Evolutionary conservation across 2,888 invertebrate species (phyloP), one percentile per base, ranked within the genome.

Genomic region (Mantis religiosa): DNA sequence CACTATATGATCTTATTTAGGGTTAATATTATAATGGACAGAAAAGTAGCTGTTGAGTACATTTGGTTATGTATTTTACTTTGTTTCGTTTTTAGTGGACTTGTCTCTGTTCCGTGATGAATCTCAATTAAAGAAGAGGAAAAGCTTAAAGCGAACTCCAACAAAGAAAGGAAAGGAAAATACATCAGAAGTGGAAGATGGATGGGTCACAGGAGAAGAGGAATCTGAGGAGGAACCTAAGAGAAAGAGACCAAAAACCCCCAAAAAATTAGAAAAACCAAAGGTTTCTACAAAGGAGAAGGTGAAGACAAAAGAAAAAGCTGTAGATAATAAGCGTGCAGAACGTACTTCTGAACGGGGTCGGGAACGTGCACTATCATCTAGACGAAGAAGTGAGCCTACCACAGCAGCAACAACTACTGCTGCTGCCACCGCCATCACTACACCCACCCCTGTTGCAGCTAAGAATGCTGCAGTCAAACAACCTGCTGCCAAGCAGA

Each of bases 61-160:
- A 41, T 71, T 71, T 71, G 6, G 25, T 30, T 14, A 12, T 84
- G 8, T n/a, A 83, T 84, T 34, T 34, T 84, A 14, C 12, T 25
- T 34, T 84, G 34, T 84, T 84, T 84, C 30, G n/a, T 14, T 34
- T 89, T 28, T 28, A 97, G 97, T 97, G 94, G 97, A 97, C 93
- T 94, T 97, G 86, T 97, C 97, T 25, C 94, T 97, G 87, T 97
- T 96, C 93, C 97, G 96, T 92, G 97, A 97, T 92, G 97, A 97
- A 93, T 96, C 97, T 89, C 97, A 97, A 93, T 93, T 97, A 90
- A 96, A 96, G 92, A 95, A 95, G 93, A 95, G 90, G 89, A 90
- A 88, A 41, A 89, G 88, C 47, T 89, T 85, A 54, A 90, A 90
- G 84, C 88, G 41, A 28, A 83, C 87, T 27, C 30, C 87, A 8